Evolutionary conservation across 2,888 invertebrate genomes (phyloP).

Genomic region (Lepidochrysops patricia): DNA sequence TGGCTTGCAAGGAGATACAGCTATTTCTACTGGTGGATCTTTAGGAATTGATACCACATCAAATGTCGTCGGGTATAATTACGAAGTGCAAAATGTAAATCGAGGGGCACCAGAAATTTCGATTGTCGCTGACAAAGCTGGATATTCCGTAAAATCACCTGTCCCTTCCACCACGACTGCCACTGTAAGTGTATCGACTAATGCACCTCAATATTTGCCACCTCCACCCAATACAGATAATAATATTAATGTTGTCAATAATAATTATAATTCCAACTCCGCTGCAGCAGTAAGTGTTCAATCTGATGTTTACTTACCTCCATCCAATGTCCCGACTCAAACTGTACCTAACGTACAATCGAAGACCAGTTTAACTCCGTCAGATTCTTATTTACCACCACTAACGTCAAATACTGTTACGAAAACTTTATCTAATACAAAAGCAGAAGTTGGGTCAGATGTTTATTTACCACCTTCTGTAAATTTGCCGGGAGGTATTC

Average conservation of each 20-base stretch:
- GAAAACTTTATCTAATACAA: background rate
- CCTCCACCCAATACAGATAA: constrained; percentile 31
- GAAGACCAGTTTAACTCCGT: constrained; percentile 20
- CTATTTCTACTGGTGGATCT: background rate
- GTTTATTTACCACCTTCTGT: constrained; percentile 13
- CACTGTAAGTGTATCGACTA: constrained; percentile 39
- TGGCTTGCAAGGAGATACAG: background rate
- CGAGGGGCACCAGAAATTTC: background rate
- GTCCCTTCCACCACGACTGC: constrained; percentile 17
- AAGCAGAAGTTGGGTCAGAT: constrained; percentile 4
- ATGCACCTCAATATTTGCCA: constrained; percentile 54
- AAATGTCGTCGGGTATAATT: constrained; percentile 29
- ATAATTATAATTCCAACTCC: constrained; percentile 23
- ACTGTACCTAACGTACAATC: constrained; percentile 20
- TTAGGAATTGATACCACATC: background rate
- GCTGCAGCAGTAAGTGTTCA: constrained; percentile 22
- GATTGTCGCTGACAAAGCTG: background rate
- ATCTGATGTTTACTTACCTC: constrained; percentile 36
- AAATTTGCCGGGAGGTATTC: background rate
- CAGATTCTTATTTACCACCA: constrained; percentile 29
- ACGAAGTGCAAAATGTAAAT: background rate
- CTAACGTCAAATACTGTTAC: background rate
- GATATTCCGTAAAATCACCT: constrained; percentile 5
- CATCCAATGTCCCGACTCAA: constrained; percentile 21
- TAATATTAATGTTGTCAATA: constrained; percentile 18